A percentile compares a stretch with the other conserved stretches of the same genome.
Evolutionary conservation across 1,140 invertebrate species (phyloP).

Genomic region (Drosophila athabasca): DNA sequence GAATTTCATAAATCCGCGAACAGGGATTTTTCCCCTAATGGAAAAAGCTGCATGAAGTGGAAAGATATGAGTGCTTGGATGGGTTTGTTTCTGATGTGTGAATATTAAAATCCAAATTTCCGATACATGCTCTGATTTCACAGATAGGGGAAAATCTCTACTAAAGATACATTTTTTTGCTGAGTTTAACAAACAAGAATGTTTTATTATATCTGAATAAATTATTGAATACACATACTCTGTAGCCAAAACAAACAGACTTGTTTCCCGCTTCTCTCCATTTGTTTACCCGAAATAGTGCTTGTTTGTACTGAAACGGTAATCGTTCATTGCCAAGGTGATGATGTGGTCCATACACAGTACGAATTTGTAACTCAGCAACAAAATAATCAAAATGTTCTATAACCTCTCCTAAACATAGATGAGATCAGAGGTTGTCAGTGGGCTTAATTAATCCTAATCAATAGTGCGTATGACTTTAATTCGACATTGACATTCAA

Average conservation of each 20-base stretch:
- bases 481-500: slow-evolving; percentile 76
- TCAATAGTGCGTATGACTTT: slow-evolving; percentile 60
- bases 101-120: neutral
- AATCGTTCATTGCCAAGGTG: slow-evolving; percentile 22
- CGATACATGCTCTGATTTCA: no score
- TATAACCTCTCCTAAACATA: slow-evolving; percentile 16
- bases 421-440: slow-evolving; percentile 41
- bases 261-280: neutral
- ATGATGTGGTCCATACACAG: slow-evolving; percentile 1
- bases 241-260: neutral
- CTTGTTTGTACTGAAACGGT: slow-evolving; percentile 20
- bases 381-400: neutral
- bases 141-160: neutral
- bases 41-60: slow-evolving; percentile 17
- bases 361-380: no score
- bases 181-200: neutral
- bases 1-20: slow-evolving; percentile 13
- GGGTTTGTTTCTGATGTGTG: no score
- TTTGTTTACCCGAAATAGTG: slow-evolving; percentile 18
- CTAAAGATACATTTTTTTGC: neutral
- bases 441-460: slow-evolving; percentile 61
- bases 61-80: slow-evolving; percentile 1
- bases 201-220: neutral
- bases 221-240: neutral
- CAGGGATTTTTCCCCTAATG: slow-evolving; percentile 30